phyloP scores from a whole-genome alignment of 2,113 vertebrate species.

The Ciconia boyciana region DNA sequence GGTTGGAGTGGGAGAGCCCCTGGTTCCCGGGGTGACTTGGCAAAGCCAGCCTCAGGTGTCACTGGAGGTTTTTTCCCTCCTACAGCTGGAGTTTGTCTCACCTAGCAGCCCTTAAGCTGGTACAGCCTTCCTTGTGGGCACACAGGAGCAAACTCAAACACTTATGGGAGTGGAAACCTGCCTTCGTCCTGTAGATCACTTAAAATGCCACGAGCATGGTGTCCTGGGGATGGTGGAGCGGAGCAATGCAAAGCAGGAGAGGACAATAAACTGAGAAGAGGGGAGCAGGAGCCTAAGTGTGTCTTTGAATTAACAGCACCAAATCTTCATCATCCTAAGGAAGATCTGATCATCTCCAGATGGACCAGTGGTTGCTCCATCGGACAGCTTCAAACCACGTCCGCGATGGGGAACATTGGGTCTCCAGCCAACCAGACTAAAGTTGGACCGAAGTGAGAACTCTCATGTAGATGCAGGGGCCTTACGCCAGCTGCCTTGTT shows the following conservation, averaged over 20 bases:
- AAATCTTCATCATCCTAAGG: not conserved
- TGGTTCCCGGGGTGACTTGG: not conserved
- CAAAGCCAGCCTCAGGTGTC: not conserved
- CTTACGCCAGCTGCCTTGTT: not conserved
- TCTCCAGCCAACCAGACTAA: not conserved
- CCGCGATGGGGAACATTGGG: rapidly evolving
- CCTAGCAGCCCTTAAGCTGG: not conserved
- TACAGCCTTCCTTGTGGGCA: not conserved
- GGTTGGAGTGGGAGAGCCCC: not conserved
- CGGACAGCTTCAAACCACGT: rapidly evolving
- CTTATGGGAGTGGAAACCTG: not conserved
- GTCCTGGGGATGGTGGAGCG: not conserved
- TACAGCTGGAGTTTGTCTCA: not conserved
- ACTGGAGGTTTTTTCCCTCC: not conserved
- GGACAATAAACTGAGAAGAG: not conserved
- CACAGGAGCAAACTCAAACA: not conserved
- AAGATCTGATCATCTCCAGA: not conserved
- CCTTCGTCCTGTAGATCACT: not conserved
- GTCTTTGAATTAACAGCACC: not conserved
- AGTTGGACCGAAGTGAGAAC: not conserved
- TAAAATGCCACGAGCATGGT: not conserved
- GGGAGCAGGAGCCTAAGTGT: not conserved
- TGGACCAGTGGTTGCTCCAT: not conserved
- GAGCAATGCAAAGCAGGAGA: not conserved
- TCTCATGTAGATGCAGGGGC: not conserved